These are phyloP conservation scores for Silurus asotus DNA, from an alignment of 2,113 vertebrate species.

Conservation along the genomic window DNA sequence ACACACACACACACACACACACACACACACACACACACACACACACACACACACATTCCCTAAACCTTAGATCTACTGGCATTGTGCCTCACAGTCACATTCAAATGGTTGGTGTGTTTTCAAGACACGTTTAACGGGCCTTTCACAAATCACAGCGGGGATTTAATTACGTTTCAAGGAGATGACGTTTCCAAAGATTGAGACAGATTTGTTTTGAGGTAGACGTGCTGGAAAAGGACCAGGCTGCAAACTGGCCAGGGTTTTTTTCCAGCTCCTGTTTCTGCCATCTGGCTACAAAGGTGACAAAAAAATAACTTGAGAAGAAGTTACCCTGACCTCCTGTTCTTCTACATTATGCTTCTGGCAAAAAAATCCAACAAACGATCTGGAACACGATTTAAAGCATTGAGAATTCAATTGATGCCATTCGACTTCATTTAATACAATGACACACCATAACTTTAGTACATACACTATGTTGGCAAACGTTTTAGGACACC, in stretches of 20 bases:
- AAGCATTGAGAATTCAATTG: neutral
- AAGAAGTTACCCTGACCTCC: neutral
- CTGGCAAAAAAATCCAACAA: neutral
- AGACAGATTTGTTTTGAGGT: constrained; percentile 37
- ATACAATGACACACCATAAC: neutral
- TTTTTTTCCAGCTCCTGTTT: constrained; percentile 31
- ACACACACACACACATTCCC: constrained; percentile 6
- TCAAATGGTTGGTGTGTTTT: constrained; percentile 3
- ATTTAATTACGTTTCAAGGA: constrained; percentile 37
- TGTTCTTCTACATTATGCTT: neutral
- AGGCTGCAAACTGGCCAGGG: constrained; percentile 5
- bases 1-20: constrained; percentile 2
- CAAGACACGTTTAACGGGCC: constrained; percentile 17
- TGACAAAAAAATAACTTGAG: neutral
- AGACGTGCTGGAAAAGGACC: constrained; percentile 20
- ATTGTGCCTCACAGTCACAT: constrained; percentile 2
- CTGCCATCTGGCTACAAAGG: constrained; percentile 3
- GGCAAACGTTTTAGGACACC: too few species aligned
- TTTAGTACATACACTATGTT: neutral
- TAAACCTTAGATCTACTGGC: constrained; percentile 14
- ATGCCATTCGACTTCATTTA: neutral
- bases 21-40: neutral
- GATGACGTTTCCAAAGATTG: constrained; percentile 48
- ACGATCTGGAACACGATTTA: neutral
- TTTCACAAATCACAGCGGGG: constrained; percentile 19